Conservation (phyloP, 2,888 invertebrate genomes). For the Sisyra nigra region DNA sequence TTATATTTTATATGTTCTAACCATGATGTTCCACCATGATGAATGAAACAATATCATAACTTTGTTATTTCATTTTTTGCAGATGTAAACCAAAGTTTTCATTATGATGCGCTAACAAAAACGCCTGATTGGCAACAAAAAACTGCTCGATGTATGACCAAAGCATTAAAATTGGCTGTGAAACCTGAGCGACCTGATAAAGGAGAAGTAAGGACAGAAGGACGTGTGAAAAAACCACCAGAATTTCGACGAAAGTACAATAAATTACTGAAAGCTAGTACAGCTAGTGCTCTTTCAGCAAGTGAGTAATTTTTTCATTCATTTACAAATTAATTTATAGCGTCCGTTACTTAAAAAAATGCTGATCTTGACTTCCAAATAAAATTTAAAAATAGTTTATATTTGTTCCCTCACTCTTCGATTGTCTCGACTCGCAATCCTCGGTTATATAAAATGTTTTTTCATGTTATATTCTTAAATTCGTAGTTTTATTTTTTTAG, state of each 20-base stretch:
- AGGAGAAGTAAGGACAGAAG: slow-evolving; percentile 18
- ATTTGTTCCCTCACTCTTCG: no score
- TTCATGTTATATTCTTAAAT: no score
- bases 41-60: no score
- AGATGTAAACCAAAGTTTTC: slow-evolving; percentile 51
- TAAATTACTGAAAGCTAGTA: slow-evolving; percentile 31
- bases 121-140: slow-evolving; percentile 69
- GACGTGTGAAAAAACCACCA: slow-evolving; percentile 22
- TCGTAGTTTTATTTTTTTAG: no score
- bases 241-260: slow-evolving; percentile 33
- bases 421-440: no score
- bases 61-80: no score
- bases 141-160: slow-evolving; percentile 30
- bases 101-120: slow-evolving; percentile 55
- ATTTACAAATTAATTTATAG: neutral
- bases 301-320: slow-evolving; percentile 21
- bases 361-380: neutral
- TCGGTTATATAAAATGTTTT: no score
- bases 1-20: no score
- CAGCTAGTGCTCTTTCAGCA: slow-evolving; percentile 30
- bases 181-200: slow-evolving; percentile 22
- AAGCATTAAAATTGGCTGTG: slow-evolving; percentile 21
- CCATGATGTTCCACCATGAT: no score
- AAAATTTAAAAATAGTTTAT: neutral
- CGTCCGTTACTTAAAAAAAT: no score